These are phyloP conservation scores for Sebastiscus tertius DNA, from an alignment of 2,797 vertebrate species.

Conservation along the genomic window DNA sequence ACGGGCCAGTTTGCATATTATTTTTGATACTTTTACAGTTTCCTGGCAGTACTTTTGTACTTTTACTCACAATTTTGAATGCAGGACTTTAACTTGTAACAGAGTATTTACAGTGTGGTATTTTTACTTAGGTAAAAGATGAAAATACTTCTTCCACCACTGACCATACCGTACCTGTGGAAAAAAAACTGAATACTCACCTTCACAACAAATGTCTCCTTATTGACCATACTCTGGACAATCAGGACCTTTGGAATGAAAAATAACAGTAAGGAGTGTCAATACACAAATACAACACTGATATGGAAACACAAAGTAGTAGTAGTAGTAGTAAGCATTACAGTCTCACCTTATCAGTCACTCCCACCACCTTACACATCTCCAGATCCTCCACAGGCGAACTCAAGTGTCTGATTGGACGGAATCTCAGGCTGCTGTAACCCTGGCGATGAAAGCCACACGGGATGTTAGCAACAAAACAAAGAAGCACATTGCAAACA, in stretches of 20 bases:
- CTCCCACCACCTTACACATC: slow-evolving; percentile 90
- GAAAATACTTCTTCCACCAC: too few relatives aligned
- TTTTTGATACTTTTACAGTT: too few relatives aligned
- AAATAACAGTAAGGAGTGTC: background rate
- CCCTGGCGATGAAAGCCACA: slow-evolving; percentile 83
- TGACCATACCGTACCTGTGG: accelerated
- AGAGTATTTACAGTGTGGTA: too few relatives aligned
- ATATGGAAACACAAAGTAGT: background rate
- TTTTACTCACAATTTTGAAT: too few relatives aligned
- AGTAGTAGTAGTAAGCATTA: background rate
- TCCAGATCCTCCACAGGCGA: slow-evolving; percentile 94
- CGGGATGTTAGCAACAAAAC: background rate
- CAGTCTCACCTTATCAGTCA: slow-evolving; percentile 91
- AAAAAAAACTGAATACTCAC: slow-evolving; percentile 74
- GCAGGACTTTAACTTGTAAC: too few relatives aligned
- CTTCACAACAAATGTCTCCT: slow-evolving; percentile 94
- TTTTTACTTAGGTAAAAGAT: too few relatives aligned
- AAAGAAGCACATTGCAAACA: background rate
- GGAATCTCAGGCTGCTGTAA: slow-evolving; percentile 96
- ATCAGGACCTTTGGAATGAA: slow-evolving; percentile 88
- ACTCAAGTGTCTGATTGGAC: slow-evolving; percentile 94
- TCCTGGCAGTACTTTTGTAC: accelerated
- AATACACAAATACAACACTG: background rate
- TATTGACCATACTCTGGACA: slow-evolving; percentile 90
- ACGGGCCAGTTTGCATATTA: accelerated